Evolutionary conservation across 2,888 invertebrate species (phyloP).

Genomic region (Bellardia pandia): DNA sequence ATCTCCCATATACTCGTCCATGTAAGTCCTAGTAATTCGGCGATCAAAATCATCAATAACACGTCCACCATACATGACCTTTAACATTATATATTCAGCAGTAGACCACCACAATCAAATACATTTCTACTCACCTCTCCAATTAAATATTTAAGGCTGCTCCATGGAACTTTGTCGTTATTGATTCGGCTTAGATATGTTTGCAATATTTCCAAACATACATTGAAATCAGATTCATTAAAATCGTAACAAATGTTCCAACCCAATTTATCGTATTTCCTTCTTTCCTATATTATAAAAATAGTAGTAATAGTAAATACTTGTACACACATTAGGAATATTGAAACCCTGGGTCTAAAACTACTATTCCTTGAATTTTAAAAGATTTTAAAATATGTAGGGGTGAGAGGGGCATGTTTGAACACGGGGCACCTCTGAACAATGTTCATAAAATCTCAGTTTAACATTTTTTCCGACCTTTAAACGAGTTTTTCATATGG

Average conservation of each 20-base stretch:
- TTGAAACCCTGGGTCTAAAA: no score
- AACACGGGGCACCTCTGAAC: no score
- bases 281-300: conserved; percentile 87
- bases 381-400: no score
- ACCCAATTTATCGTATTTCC: conserved; percentile 96
- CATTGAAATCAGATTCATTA: conserved; percentile 95
- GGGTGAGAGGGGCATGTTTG: no score
- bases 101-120: background rate
- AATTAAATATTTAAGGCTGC: conserved; percentile 94
- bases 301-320: background rate
- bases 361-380: no score
- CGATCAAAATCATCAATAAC: conserved; percentile 96
- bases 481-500: no score
- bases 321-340: no score
- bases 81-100: background rate
- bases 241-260: conserved; percentile 98
- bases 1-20: conserved; percentile 97
- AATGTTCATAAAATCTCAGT: no score
- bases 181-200: conserved; percentile 91
- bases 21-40: conserved; percentile 93
- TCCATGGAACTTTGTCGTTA: conserved; percentile 92
- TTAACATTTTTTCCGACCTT: no score
- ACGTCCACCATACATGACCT: conserved; percentile 97
- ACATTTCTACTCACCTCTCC: conserved; percentile 89
- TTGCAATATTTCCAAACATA: conserved; percentile 93